Evolutionary conservation across 2,888 invertebrate species (phyloP), one percentile per base, ranked within the genome.

Genomic region (Patella ulyssiponensis): DNA sequence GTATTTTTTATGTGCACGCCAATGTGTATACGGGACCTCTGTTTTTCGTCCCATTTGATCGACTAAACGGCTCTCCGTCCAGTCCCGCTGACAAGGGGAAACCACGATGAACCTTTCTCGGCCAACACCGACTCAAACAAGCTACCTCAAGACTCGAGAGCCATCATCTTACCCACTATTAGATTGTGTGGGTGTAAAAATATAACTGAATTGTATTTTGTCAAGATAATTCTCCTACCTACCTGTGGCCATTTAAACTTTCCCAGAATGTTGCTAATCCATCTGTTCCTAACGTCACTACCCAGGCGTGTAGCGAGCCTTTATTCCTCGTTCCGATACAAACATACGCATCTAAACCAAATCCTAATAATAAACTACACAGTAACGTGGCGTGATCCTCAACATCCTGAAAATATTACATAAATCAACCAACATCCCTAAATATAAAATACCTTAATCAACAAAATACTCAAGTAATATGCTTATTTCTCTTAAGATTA

Each of bases 211-310:
- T 9, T 44, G 44, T 44, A 44, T 27, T 27, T 27, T 27, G 27
- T 27, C 27, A 44, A 9, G 44, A 44, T 9, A 44, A 9, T 44
- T 44, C 44, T 33, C 33, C 7, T 4, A 76, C 78, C 74, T 78
- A 91, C 91, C 91, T 89, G 83, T 91, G 90, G 23, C 92, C 91
- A 81, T 89, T 91, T 0, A 92, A 83, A 83, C 91, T 91, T 77
- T 92, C 92, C 92, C 92, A 92, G 85, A 92, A 92, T 5, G 90
- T 89, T 69, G 90, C 87, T 17, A 87, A 80, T 15, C 90, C 90
- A 79, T 90, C 88, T 3, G 87, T 85, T 73, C 87, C 87, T 74
- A 91, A 83, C 14, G 91, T 91, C 84, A 91, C 87, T 1, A 92
- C 92, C 92, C 92, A 92, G n/a, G 90, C 84, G 80, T 91, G 91